Evolutionary conservation across 2,113 vertebrate species (phyloP).

Genomic region (Aegithalos caudatus): DNA sequence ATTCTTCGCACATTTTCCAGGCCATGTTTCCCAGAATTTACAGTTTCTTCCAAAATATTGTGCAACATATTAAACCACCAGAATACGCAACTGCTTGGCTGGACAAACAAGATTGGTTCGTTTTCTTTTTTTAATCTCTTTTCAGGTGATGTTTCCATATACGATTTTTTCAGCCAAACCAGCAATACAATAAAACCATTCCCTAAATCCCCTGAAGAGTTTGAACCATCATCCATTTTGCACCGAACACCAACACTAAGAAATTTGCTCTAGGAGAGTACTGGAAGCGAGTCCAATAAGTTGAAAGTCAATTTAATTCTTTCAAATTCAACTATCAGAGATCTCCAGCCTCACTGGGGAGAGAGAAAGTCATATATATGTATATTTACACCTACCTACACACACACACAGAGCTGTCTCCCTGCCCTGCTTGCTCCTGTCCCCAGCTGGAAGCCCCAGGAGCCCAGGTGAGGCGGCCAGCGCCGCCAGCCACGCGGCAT

Average conservation of each 20-base stretch:
- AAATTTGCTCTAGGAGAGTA: not conserved
- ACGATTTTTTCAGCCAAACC: slow-evolving; percentile 24
- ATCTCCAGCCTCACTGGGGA: not conserved
- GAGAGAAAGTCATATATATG: not conserved
- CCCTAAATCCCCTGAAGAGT: not conserved
- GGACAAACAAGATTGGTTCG: slow-evolving; percentile 4
- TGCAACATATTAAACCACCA: not conserved
- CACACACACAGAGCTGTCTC: rapidly evolving
- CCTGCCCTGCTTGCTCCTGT: not conserved
- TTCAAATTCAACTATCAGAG: not conserved
- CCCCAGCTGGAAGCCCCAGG: rapidly evolving
- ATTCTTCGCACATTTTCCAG: slow-evolving; percentile 51
- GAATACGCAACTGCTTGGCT: slow-evolving; percentile 37
- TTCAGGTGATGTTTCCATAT: not conserved
- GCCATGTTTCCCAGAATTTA: slow-evolving; percentile 50
- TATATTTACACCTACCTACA: rapidly evolving
- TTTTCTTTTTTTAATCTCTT: slow-evolving; percentile 28
- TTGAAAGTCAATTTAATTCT: not conserved
- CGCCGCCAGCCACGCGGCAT: not conserved
- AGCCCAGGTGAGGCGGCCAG: not conserved
- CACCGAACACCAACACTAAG: not conserved
- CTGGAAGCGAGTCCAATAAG: not conserved
- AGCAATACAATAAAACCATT: not conserved
- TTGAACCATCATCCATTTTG: not conserved
- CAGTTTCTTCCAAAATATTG: slow-evolving; percentile 52